These are phyloP conservation scores for Oncorhynchus mykiss DNA, from an alignment of 2,113 vertebrate genomes.

Conservation along the genomic window DNA sequence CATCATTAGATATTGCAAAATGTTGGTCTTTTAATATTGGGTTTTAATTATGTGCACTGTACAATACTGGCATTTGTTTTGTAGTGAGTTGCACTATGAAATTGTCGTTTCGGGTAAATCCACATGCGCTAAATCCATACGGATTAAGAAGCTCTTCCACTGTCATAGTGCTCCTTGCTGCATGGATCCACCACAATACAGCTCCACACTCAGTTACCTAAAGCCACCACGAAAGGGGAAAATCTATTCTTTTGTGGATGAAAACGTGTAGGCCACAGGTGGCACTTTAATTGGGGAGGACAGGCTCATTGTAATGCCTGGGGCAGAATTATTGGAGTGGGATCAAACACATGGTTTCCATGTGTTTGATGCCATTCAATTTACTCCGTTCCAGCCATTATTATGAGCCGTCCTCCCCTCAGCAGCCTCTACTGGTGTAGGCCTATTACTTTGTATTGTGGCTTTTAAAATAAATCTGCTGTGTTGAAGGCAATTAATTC, in stretches of 20 bases:
- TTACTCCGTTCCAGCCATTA: too few species aligned
- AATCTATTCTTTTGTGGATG: too few species aligned
- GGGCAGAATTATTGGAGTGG: too few species aligned
- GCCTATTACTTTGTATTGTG: too few species aligned
- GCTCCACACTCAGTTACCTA: neutral
- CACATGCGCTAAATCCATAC: constrained; percentile 52
- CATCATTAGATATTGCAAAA: neutral
- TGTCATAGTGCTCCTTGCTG: constrained; percentile 27
- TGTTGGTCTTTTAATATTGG: neutral
- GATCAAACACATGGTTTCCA: too few species aligned
- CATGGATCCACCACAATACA: neutral
- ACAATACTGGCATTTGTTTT: neutral
- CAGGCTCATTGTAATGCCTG: too few species aligned
- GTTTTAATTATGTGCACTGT: neutral
- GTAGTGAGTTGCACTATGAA: constrained; percentile 5
- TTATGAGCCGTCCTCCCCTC: too few species aligned
- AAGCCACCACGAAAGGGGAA: neutral
- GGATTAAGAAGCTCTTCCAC: constrained; percentile 61
- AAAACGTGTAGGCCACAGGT: too few species aligned
- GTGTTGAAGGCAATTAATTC: neutral
- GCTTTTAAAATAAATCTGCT: too few species aligned
- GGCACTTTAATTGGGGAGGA: too few species aligned
- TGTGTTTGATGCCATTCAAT: too few species aligned
- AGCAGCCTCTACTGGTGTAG: too few species aligned
- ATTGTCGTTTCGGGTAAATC: constrained; percentile 47